phyloP scores from a whole-genome alignment of 2,797 vertebrate species.

The Gymnodraco acuticeps region DNA sequence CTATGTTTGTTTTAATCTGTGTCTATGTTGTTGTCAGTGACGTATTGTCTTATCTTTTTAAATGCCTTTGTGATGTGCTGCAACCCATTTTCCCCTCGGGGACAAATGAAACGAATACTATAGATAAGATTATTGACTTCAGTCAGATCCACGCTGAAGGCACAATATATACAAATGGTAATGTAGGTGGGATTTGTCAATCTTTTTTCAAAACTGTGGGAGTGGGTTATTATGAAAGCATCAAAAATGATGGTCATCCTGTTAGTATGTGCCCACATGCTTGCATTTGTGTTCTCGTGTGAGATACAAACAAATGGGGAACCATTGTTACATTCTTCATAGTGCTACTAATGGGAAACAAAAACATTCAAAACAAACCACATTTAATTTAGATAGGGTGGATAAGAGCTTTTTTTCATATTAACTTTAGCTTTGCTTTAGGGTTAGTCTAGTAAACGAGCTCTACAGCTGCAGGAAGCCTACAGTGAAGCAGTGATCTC shows the following conservation, averaged over 20 bases:
- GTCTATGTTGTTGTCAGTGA: too few relatives aligned
- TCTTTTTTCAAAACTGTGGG: background rate
- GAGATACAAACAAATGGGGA: background rate
- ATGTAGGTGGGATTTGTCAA: background rate
- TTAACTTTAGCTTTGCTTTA: conserved; percentile 2
- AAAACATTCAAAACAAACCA: background rate
- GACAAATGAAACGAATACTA: too few relatives aligned
- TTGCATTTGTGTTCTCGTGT: too few relatives aligned
- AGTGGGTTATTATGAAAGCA: background rate
- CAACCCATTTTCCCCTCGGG: too few relatives aligned
- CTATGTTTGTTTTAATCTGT: too few relatives aligned
- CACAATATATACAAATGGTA: background rate
- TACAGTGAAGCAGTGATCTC: conserved; percentile 49
- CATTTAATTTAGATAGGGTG: background rate
- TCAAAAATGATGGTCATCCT: background rate
- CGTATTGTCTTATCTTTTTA: too few relatives aligned
- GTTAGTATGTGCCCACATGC: too few relatives aligned
- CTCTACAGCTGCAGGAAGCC: conserved; percentile 14
- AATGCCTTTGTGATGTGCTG: too few relatives aligned
- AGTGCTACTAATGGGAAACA: background rate
- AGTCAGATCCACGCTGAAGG: background rate
- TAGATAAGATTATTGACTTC: conserved; percentile 4
- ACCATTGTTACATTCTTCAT: background rate
- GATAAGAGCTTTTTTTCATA: background rate
- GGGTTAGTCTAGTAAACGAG: background rate